Evolutionary conservation across 2,888 invertebrate species (phyloP), one percentile per base, ranked within the genome.

Genomic region (Euplexia lucipara): DNA sequence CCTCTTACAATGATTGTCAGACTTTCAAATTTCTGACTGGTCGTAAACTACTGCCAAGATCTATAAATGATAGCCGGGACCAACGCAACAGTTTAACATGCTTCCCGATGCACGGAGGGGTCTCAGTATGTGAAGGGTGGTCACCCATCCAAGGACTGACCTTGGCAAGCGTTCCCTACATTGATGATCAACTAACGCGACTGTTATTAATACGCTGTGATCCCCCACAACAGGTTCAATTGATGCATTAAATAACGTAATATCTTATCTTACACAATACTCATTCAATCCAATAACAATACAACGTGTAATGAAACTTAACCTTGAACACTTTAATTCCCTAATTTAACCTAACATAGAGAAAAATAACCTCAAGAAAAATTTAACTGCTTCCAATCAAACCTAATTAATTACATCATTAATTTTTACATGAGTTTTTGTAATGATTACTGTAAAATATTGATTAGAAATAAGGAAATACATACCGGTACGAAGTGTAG

Each of bases 401-500:
- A 37, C 14, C 3, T 12, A 8, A 10, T 9, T 41, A 30, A 18
- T 10, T 7, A 41, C 4, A 10, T 3, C 8, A 26, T 5, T 6
- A 10, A 14, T 12, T 0, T 0, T 6, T 3, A 9, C 2, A 47
- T 2, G 14, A 16, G 0, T 5, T 20, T 10, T 12, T n/a, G 2
- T 12, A 18, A 8, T 7, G 20, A 26, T 56, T 12, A 41, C 0
- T 34, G 14, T 5, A n/a, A 37, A 22, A 39, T 34, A 66, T 2
- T 42, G 2, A 18, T n/a, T 26, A 16, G 51, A 45, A 35, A 30
- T 44, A 35, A 41, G 20, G 20, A 52, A 20, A 35, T 26, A 47
- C 45, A 3, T 41, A 76, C 86, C 86, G 67, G 77, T 80, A 14
- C 73, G 82, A 14, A 85, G 41, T 2, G 72, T 42, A 35, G 75